Conservation (phyloP, 2,113 vertebrate species). For the Alosa alosa region DNA sequence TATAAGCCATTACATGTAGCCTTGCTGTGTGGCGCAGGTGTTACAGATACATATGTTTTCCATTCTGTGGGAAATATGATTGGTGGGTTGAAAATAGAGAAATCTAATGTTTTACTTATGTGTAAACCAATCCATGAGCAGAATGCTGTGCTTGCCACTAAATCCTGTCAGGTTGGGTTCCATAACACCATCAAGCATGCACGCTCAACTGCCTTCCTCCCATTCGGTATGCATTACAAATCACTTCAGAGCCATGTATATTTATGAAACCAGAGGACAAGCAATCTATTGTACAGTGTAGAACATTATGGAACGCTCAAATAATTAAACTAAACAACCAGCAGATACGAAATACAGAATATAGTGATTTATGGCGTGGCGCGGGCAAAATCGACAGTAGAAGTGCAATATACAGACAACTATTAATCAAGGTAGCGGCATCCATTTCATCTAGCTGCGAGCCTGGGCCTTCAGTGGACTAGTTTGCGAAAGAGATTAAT, state of each 20-base stretch:
- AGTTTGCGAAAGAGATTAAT: conserved; percentile 56
- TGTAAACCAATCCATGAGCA: neutral
- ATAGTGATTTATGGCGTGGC: conserved; percentile 61
- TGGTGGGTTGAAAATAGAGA: no score
- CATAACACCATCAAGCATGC: neutral
- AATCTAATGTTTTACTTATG: neutral
- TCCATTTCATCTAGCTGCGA: conserved; percentile 51
- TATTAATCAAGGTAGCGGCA: conserved; percentile 63
- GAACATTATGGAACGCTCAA: conserved; percentile 44
- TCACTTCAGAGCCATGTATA: conserved; percentile 38
- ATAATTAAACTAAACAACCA: conserved; percentile 61
- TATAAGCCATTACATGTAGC: no score
- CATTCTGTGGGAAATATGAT: no score
- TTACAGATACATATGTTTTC: no score
- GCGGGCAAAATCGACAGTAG: conserved; percentile 51
- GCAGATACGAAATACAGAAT: conserved; percentile 51
- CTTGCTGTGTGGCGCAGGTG: no score
- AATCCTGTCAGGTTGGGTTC: neutral
- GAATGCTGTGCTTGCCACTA: neutral
- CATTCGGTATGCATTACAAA: conserved; percentile 31
- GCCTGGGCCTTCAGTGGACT: conserved; percentile 46
- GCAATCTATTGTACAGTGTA: conserved; percentile 36
- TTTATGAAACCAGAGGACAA: conserved; percentile 47
- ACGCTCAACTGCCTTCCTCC: neutral
- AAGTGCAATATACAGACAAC: conserved; percentile 56